Evolutionary conservation across 2,113 vertebrate genomes (phyloP).

Genomic region (Trematocara macrostoma): DNA sequence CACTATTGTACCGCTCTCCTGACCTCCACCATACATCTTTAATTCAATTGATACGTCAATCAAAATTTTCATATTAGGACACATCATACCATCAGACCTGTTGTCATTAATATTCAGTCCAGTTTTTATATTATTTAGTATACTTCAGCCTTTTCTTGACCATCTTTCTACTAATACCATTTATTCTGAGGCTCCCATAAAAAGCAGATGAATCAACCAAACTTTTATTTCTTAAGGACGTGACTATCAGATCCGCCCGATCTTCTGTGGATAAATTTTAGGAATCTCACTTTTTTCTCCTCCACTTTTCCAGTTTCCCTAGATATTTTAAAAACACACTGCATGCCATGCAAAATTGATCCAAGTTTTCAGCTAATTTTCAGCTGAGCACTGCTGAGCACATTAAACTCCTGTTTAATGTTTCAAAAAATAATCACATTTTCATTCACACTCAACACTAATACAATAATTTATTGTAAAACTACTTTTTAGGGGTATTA

Average conservation of each 20-base stretch:
- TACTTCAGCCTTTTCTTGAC: not conserved
- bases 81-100: too few relatives aligned
- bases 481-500: not conserved
- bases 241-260: not conserved
- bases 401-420: not conserved
- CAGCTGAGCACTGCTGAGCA: not conserved
- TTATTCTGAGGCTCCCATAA: not conserved
- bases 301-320: not conserved
- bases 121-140: not conserved
- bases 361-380: not conserved
- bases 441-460: not conserved
- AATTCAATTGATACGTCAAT: not conserved
- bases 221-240: not conserved
- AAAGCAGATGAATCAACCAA: not conserved
- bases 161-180: not conserved
- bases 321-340: not conserved
- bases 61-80: not conserved
- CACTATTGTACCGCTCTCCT: not conserved
- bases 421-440: not conserved
- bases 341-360: not conserved
- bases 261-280: not conserved
- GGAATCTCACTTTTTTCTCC: not conserved
- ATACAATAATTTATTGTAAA: not conserved
- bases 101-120: too few relatives aligned
- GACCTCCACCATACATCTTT: not conserved